Conservation (phyloP, 2,888 invertebrate genomes). For the Drosophila histrio region DNA sequence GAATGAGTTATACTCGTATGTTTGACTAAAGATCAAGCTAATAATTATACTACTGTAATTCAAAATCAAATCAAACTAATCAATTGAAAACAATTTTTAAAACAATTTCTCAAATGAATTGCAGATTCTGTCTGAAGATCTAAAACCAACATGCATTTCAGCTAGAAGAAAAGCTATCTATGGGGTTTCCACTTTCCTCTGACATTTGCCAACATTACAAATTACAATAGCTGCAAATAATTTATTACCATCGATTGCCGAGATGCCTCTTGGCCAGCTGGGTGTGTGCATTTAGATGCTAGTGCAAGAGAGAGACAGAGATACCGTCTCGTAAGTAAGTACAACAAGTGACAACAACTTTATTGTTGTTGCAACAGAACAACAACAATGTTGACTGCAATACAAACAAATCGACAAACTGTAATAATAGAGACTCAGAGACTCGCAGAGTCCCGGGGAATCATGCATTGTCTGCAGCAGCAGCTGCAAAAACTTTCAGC, state of each 20-base stretch:
- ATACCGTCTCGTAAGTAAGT: slow-evolving; percentile 8
- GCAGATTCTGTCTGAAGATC: background rate
- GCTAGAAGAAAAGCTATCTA: background rate
- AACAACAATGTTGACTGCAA: slow-evolving; percentile 64
- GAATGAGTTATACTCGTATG: no score
- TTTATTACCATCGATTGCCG: slow-evolving; percentile 59
- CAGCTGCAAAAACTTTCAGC: slow-evolving; percentile 75
- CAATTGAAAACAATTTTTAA: background rate
- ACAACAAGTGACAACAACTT: slow-evolving; percentile 43
- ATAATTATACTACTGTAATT: no score
- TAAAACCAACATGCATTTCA: background rate
- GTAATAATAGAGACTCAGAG: slow-evolving; percentile 51
- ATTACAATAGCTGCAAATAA: slow-evolving; percentile 65
- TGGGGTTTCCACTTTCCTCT: slow-evolving; percentile 7
- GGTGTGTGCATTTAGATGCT: background rate
- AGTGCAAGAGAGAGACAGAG: background rate
- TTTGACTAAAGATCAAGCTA: no score
- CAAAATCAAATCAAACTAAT: no score
- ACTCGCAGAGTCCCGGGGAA: background rate
- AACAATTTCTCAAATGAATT: background rate
- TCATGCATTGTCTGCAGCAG: slow-evolving; percentile 64
- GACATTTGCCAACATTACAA: slow-evolving; percentile 56
- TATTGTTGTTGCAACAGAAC: slow-evolving; percentile 41
- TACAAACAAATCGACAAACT: slow-evolving; percentile 72
- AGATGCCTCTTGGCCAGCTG: slow-evolving; percentile 30